These are phyloP conservation scores for Saturnia japonica DNA, from an alignment of 2,888 invertebrate species.

Conservation along the genomic window DNA sequence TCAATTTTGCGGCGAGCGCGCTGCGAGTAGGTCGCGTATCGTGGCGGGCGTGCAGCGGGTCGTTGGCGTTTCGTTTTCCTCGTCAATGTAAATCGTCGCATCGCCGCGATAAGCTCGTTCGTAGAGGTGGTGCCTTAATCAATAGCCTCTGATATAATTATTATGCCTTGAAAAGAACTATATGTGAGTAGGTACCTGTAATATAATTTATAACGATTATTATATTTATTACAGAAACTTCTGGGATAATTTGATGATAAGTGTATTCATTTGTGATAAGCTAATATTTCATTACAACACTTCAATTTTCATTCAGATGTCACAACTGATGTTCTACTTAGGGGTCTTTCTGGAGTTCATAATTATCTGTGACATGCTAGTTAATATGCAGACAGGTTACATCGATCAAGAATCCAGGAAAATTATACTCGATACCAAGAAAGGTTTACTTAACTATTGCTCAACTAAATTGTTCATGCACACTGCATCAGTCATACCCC, in stretches of 20 bases:
- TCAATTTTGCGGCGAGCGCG: too few relatives aligned
- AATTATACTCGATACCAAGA: conserved; percentile 33
- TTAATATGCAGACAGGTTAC: conserved; percentile 41
- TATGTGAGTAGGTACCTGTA: not conserved
- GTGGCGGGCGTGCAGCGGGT: too few relatives aligned
- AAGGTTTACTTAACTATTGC: conserved; percentile 35
- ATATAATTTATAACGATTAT: not conserved
- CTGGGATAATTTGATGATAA: conserved; percentile 37
- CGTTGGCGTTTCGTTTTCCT: too few relatives aligned
- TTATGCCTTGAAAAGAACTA: not conserved
- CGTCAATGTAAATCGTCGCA: too few relatives aligned
- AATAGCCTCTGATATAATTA: too few relatives aligned
- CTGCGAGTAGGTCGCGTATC: too few relatives aligned
- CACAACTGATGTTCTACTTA: conserved; percentile 26
- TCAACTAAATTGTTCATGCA: conserved; percentile 43
- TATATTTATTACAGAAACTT: conserved; percentile 38
- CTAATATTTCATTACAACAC: conserved; percentile 36
- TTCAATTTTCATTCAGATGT: conserved; percentile 28
- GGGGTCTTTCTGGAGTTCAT: conserved; percentile 33
- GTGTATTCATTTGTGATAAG: conserved; percentile 30
- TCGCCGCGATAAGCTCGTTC: too few relatives aligned
- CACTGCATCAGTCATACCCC: conserved; percentile 39
- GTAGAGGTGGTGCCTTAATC: too few relatives aligned
- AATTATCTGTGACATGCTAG: conserved; percentile 35
- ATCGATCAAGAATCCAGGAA: conserved; percentile 29